Evolutionary conservation across 2,888 invertebrate species (phyloP).

Genomic region (Diarsia brunnea): DNA sequence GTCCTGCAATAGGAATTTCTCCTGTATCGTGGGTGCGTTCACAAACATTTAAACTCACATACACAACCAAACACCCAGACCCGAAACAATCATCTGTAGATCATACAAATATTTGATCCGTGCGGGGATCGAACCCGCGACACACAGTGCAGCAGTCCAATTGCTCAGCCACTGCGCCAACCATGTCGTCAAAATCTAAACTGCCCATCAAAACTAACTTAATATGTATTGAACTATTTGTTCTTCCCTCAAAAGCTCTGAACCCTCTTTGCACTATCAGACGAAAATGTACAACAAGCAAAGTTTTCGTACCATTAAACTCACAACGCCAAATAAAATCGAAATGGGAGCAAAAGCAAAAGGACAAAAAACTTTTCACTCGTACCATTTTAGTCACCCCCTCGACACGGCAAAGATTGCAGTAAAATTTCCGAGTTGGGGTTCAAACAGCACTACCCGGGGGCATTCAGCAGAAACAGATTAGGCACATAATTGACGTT

Average conservation of each 20-base stretch:
- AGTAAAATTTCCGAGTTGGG: conserved; percentile 33
- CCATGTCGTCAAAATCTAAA: no score
- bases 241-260: background rate
- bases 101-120: no score
- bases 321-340: conserved; percentile 44
- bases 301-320: conserved; percentile 17
- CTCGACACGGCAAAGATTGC: conserved; percentile 44
- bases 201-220: background rate
- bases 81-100: no score
- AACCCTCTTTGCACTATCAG: background rate
- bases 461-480: conserved; percentile 39
- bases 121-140: no score
- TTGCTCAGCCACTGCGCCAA: no score
- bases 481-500: conserved; percentile 51
- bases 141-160: no score
- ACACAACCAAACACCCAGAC: no score
- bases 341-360: conserved; percentile 24
- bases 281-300: conserved; percentile 11
- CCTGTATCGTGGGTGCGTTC: no score
- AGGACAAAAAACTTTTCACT: conserved; percentile 38
- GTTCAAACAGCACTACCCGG: conserved; percentile 22
- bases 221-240: background rate
- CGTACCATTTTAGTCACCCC: conserved; percentile 38
- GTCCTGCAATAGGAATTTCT: no score
- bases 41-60: no score